These are phyloP conservation scores for Maccullochella peelii DNA, from an alignment of 2,113 vertebrate genomes.

Conservation along the genomic window DNA sequence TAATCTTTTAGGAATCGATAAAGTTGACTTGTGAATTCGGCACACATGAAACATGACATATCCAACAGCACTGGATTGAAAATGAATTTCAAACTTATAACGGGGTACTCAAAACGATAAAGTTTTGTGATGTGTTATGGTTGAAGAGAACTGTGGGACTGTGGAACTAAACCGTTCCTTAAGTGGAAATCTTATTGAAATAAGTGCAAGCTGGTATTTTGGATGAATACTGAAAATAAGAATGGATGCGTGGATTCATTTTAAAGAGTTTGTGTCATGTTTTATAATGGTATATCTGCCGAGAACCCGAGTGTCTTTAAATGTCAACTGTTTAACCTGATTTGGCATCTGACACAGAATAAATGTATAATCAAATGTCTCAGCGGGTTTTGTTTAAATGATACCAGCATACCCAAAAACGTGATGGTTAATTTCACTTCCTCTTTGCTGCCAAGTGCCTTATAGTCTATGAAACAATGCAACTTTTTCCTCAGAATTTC, in stretches of 20 bases:
- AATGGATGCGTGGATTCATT: neutral
- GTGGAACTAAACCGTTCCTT: neutral
- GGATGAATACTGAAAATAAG: neutral
- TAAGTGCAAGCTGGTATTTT: neutral
- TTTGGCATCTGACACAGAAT: neutral
- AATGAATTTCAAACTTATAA: neutral
- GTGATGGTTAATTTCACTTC: constrained; percentile 19
- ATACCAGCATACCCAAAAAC: neutral
- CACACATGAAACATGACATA: neutral
- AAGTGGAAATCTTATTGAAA: neutral
- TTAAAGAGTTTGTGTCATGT: neutral
- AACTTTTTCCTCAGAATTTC: constrained; percentile 8
- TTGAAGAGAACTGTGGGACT: neutral
- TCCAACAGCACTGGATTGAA: neutral
- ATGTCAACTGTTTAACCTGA: neutral
- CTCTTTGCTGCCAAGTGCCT: neutral
- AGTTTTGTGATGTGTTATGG: neutral
- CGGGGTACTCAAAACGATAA: neutral
- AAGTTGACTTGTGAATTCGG: neutral
- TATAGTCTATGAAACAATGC: too few relatives aligned
- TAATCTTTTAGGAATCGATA: rapidly evolving
- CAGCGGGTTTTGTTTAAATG: neutral
- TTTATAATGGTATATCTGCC: neutral
- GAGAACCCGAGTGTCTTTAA: neutral
- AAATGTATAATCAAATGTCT: too few relatives aligned